Conservation (phyloP, 2,113 vertebrate genomes). For the Callipepla squamata region DNA sequence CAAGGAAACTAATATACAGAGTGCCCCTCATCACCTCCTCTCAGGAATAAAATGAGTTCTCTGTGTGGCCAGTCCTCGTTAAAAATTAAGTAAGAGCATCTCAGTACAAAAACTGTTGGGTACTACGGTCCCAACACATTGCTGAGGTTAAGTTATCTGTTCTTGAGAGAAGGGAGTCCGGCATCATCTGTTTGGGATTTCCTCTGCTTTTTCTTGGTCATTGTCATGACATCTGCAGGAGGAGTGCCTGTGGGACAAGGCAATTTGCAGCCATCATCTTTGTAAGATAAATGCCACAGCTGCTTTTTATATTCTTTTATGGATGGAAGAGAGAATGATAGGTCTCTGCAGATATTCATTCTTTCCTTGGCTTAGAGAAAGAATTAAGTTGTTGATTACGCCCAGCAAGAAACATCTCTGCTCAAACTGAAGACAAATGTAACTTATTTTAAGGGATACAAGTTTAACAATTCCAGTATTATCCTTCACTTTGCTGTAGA, state of each 20-base stretch:
- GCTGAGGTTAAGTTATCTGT: background rate
- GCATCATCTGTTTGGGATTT: background rate
- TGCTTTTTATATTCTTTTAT: conserved; percentile 69
- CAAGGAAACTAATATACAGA: background rate
- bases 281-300: conserved; percentile 70
- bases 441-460: conserved; percentile 43
- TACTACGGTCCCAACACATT: background rate
- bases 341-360: conserved; percentile 55
- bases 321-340: conserved; percentile 65
- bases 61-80: background rate
- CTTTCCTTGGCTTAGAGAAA: conserved; percentile 50
- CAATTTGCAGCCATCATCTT: conserved; percentile 71
- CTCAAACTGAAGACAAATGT: conserved; percentile 64
- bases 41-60: background rate
- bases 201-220: conserved; percentile 45
- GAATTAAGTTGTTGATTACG: conserved; percentile 66
- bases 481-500: conserved; percentile 26
- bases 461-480: conserved; percentile 58
- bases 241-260: conserved; percentile 59
- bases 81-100: background rate
- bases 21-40: background rate
- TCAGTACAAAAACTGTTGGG: background rate
- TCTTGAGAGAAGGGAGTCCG: background rate
- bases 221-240: conserved; percentile 40
- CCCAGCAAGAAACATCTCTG: conserved; percentile 60